A percentile compares a stretch with the other conserved stretches of the same genome.
Conservation (phyloP, 2,888 invertebrate species). For the Mactromeris polynyma region DNA sequence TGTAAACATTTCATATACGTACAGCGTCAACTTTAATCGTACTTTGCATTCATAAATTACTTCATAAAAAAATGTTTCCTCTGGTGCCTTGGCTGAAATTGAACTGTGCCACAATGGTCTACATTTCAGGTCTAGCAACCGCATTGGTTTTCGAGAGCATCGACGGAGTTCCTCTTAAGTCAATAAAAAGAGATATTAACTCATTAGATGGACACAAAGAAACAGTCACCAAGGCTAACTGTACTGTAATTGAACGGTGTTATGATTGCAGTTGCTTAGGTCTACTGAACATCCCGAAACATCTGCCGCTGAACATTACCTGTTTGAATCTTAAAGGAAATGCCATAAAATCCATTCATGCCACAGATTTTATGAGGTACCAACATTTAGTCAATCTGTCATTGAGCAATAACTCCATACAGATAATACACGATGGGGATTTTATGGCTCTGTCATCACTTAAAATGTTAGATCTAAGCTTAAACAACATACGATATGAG, state of each 20-base stretch:
- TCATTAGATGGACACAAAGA: background rate
- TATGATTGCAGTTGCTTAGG: background rate
- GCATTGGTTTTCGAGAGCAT: background rate
- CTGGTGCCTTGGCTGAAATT: too few relatives aligned
- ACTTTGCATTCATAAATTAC: too few relatives aligned
- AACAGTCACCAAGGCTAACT: background rate
- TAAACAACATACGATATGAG: constrained; percentile 27
- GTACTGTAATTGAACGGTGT: background rate
- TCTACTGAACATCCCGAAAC: background rate
- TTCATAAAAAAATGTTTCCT: too few relatives aligned
- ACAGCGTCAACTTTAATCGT: too few relatives aligned
- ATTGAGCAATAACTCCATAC: constrained; percentile 10
- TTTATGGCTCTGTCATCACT: constrained; percentile 6
- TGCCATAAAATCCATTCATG: background rate
- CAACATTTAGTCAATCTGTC: background rate
- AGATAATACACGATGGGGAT: background rate
- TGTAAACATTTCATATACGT: too few relatives aligned
- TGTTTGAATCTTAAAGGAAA: constrained; percentile 24
- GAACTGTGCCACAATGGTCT: too few relatives aligned
- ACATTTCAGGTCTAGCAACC: background rate
- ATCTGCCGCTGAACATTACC: background rate
- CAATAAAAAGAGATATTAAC: background rate
- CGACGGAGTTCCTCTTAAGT: background rate
- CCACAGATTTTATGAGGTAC: background rate
- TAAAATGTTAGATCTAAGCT: constrained; percentile 33